Evolutionary conservation across 2,797 vertebrate species (phyloP).

Genomic region (Anguilla megastoma): DNA sequence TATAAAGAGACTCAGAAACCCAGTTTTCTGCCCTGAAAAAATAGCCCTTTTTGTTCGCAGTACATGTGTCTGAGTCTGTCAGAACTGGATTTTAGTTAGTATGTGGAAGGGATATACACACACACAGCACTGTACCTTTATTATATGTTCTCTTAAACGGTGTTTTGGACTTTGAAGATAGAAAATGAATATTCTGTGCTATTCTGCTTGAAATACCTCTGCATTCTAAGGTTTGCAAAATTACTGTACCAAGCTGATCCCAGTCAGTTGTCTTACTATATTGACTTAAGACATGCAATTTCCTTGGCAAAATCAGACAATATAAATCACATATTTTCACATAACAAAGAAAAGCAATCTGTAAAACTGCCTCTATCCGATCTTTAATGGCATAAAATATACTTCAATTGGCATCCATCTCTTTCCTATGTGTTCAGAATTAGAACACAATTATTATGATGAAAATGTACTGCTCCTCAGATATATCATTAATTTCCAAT

Average conservation of each 20-base stretch:
- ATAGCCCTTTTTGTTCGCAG: background rate
- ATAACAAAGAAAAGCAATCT: constrained; percentile 24
- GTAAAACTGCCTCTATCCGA: constrained; percentile 15
- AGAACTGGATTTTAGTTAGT: background rate
- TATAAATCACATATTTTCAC: constrained; percentile 35
- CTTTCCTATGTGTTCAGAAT: background rate
- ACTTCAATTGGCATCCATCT: background rate
- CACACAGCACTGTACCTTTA: too few relatives aligned
- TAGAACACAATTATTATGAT: background rate
- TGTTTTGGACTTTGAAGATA: constrained; percentile 1
- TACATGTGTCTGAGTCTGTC: background rate
- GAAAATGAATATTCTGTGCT: too few relatives aligned
- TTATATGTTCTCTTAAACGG: background rate
- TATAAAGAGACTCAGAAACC: background rate
- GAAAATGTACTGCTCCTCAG: background rate
- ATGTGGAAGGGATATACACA: too few relatives aligned
- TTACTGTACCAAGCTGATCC: background rate
- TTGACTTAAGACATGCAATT: background rate
- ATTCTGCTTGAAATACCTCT: background rate
- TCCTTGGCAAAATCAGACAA: constrained; percentile 26
- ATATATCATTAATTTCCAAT: background rate
- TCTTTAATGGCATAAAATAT: constrained; percentile 34
- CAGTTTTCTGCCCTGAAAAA: background rate
- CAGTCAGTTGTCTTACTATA: background rate
- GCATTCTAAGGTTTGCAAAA: background rate